These are phyloP conservation scores for Plagiodera versicolora DNA, from an alignment of 2,888 invertebrate genomes.

Conservation along the genomic window DNA sequence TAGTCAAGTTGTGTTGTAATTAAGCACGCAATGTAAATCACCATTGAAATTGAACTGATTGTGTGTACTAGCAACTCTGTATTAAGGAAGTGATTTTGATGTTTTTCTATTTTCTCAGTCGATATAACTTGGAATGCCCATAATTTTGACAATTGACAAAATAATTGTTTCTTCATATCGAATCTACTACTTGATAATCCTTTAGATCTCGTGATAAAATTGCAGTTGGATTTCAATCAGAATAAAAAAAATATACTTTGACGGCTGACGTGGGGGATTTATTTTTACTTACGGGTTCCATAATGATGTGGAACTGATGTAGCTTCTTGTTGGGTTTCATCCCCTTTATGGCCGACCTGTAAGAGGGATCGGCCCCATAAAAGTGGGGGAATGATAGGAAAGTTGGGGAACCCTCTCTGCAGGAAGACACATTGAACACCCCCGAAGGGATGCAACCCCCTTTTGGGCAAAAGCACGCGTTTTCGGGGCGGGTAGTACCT, in stretches of 20 bases:
- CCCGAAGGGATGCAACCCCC: constrained; percentile 74
- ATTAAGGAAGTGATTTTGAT: too few relatives aligned
- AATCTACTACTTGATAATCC: too few relatives aligned
- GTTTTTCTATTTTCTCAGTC: too few relatives aligned
- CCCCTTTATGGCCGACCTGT: constrained; percentile 65
- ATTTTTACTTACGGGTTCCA: constrained; percentile 66
- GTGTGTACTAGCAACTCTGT: too few relatives aligned
- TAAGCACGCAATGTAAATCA: too few relatives aligned
- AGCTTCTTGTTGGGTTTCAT: constrained; percentile 66
- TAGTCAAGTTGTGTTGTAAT: too few relatives aligned
- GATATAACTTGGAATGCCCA: too few relatives aligned
- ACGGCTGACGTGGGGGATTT: not conserved
- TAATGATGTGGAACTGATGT: constrained; percentile 74
- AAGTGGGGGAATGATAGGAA: constrained; percentile 84
- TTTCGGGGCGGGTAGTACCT: constrained; percentile 63
- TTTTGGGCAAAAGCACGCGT: constrained; percentile 70
- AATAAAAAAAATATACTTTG: too few relatives aligned
- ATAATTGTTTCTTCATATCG: too few relatives aligned
- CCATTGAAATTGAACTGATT: too few relatives aligned
- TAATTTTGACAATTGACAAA: too few relatives aligned
- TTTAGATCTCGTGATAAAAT: too few relatives aligned
- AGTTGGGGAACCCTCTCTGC: constrained; percentile 76
- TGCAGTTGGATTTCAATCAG: not conserved
- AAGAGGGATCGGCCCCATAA: constrained; percentile 69
- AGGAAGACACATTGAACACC: constrained; percentile 73